Conservation (phyloP, 2,113 vertebrate species). For the Chitala chitala region DNA sequence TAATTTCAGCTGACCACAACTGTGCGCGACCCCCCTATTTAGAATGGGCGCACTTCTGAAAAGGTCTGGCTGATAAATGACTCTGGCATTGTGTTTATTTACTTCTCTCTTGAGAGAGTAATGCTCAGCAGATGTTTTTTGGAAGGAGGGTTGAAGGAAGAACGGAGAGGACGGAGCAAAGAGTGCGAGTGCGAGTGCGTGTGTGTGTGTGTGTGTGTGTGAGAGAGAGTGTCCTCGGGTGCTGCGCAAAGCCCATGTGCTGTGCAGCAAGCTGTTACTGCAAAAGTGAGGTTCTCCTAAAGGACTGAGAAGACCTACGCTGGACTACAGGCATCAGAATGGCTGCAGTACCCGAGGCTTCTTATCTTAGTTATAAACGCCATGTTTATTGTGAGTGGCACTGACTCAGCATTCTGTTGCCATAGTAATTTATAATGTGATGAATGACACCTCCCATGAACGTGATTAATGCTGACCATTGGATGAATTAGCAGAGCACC, state of each 20-base stretch:
- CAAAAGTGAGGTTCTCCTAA: neutral
- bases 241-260: neutral
- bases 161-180: neutral
- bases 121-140: constrained; percentile 5
- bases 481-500: neutral
- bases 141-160: neutral
- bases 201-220: too few relatives aligned
- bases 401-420: neutral
- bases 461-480: neutral
- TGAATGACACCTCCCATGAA: neutral
- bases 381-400: neutral
- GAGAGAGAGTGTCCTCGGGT: neutral
- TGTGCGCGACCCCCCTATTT: neutral
- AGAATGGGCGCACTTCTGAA: neutral
- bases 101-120: neutral
- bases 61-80: neutral
- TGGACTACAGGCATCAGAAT: neutral
- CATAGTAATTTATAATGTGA: neutral
- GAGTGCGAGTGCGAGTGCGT: too few relatives aligned
- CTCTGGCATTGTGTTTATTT: neutral
- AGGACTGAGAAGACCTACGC: neutral
- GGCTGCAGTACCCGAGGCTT: neutral
- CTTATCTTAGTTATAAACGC: neutral
- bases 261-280: neutral
- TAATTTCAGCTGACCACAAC: neutral